Base-by-base conservation (phyloP, 2,113 vertebrate genomes). In the Amphilophus citrinellus region DNA sequence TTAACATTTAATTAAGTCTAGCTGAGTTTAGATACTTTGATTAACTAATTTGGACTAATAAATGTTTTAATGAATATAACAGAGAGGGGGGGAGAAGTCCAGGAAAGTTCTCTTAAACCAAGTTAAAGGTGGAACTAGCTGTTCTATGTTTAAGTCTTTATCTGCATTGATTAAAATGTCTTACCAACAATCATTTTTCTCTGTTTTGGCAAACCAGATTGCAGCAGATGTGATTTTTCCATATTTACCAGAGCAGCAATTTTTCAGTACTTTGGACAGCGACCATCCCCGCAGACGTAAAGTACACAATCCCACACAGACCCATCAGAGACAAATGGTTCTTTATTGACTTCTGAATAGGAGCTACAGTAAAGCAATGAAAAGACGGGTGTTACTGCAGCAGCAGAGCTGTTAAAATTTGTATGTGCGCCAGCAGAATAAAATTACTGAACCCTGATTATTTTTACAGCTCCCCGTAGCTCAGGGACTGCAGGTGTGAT, bases 331-430 rank as follows among this genome's bases (percentile, higher is more conserved):
- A 89, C 89, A 91, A 84, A 84, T 80, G 42, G 84, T 76, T 90
- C 80, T 94, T 94, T 90, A 91, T 91, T 82, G 91, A 93, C 86
- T 91, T 89, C 80, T 92, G 66, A 87, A 89, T 59, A 87, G 73
- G 17, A 56, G 66, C 50, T 88, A 89, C 56, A 89, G 61, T 68
- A 88, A 86, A 92, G 58, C 76, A 60, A 57, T 35, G 75, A 61
- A 86, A 81, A 81, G 14, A 47, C 15, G 17, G 7, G 39, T 24
- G 6, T 75, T 60, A 79, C 61, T 35, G 79, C 83, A 39, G 37
- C 65, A 71, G 65, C 65, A 71, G 75, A 86, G 77, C 88, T 66
- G 63, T 89, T 76, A 84, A 89, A 65, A 47, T 6, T 7, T 83
- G 83, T 14, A 44, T 11, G 22, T 65, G 44, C 61, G 86, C 84